Base-by-base conservation (phyloP, 2,888 invertebrate species). In the Cyaniris semiargus region DNA sequence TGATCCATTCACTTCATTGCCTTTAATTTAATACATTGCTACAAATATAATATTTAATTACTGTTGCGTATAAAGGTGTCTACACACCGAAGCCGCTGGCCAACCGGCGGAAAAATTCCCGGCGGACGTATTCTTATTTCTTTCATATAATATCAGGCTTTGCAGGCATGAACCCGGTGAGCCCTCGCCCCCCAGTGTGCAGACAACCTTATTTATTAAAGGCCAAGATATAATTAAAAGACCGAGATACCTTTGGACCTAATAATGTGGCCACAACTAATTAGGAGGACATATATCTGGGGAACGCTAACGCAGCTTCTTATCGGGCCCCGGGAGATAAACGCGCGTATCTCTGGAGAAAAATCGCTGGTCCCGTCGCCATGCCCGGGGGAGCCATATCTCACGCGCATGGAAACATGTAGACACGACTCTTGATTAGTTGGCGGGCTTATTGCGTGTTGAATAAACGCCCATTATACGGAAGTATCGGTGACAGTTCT, bases 311-410 rank as follows among this genome's bases (percentile, higher is more conserved):
- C 70, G 53, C 77, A 53, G 74, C 76, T 58, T 56, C 70, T 56
- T 60, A 71, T 76, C 77, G 70, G 79, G 81, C 70, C 79, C 80
- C 78, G 80, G 80, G 84, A 87, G 87, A 87, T 86, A 86, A 85
- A 87, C 86, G 86, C 81, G 79, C 79, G 82, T 89, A 88, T 89
- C 89, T 87, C 85, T 80, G 80, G 87, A 89, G 89, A 89, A 88
- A 90, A 90, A 90, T 90, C 86, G 87, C 85, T 81, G 85, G 84
- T 80, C 85, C 83, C 85, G 86, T 87, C 87, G 85, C 84, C 80
- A 82, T 83, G 83, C 88, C 85, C 86, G 83, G 81, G 83, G 87
- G 86, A 81, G 85, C 86, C 84, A 89, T 89, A 87, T 86, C 84
- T 89, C 89, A 89, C 84, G 78, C 70, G 79, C 81, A 85, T 85